phyloP scores from a whole-genome alignment of 2,888 invertebrate species.

The Acanthopleura granulata region DNA sequence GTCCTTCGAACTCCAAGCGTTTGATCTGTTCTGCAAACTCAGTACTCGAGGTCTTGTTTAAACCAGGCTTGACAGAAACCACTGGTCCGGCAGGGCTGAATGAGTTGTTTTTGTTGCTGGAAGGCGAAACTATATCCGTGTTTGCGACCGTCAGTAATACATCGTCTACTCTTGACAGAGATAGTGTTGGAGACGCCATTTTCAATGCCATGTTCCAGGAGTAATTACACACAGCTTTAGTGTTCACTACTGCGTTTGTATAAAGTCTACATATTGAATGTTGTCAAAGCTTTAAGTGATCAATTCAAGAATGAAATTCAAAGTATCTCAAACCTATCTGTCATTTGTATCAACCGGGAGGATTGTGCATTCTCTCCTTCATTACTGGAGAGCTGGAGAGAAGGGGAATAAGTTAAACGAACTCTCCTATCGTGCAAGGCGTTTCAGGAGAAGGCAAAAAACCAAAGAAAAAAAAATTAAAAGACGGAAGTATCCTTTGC shows the following conservation, averaged over 20 bases:
- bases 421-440: no score
- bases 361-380: no score
- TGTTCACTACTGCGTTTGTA: no score
- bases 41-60: neutral
- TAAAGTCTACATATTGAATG: neutral
- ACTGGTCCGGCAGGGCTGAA: neutral
- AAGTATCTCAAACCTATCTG: neutral
- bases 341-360: conserved; percentile 6
- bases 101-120: neutral
- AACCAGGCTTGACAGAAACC: neutral
- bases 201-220: neutral
- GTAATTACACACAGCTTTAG: neutral
- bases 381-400: no score
- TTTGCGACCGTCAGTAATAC: neutral
- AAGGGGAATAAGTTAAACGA: no score
- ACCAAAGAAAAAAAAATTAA: no score
- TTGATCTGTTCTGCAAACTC: conserved; percentile 35
- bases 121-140: no score
- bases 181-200: neutral
- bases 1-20: conserved; percentile 34
- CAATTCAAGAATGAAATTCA: neutral
- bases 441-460: no score
- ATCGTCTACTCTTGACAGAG: neutral
- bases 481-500: no score
- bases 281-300: neutral